A percentile compares a stretch with the other conserved stretches of the same genome.
phyloP scores from a whole-genome alignment of 1,140 invertebrate species.

The Glossosoma conforme region DNA sequence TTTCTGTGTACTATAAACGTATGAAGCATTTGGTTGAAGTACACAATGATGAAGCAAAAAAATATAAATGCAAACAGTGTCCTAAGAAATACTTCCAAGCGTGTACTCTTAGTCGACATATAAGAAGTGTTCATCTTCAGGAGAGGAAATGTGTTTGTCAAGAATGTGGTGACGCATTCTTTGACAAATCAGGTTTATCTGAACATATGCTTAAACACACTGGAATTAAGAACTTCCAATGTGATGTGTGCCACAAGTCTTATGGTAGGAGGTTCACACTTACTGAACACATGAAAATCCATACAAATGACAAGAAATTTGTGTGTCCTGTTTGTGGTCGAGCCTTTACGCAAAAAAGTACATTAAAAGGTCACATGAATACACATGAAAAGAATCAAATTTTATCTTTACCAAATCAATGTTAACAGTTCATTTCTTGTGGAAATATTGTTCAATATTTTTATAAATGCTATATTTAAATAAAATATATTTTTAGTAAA shows the following conservation, averaged over 20 bases:
- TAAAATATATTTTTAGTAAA: too few relatives aligned
- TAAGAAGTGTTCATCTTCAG: constrained; percentile 39
- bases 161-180: constrained; percentile 40
- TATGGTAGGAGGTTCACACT: constrained; percentile 41
- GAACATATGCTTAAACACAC: constrained; percentile 51
- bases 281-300: constrained; percentile 76
- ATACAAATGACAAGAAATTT: constrained; percentile 51
- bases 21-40: constrained; percentile 42
- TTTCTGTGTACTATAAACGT: constrained; percentile 45
- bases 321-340: constrained; percentile 40
- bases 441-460: too few relatives aligned
- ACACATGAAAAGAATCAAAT: constrained; percentile 27
- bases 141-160: constrained; percentile 38
- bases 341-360: constrained; percentile 42
- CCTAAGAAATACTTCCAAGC: constrained; percentile 39
- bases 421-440: background rate
- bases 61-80: constrained; percentile 39
- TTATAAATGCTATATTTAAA: too few relatives aligned
- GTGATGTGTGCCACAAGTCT: constrained; percentile 47
- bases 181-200: constrained; percentile 36
- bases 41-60: constrained; percentile 35
- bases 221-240: constrained; percentile 48
- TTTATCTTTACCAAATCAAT: background rate
- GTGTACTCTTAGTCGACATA: constrained; percentile 35
- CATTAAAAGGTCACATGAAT: constrained; percentile 39